phyloP scores from a whole-genome alignment of 2,113 vertebrate genomes.

The Crotophaga sulcirostris region DNA sequence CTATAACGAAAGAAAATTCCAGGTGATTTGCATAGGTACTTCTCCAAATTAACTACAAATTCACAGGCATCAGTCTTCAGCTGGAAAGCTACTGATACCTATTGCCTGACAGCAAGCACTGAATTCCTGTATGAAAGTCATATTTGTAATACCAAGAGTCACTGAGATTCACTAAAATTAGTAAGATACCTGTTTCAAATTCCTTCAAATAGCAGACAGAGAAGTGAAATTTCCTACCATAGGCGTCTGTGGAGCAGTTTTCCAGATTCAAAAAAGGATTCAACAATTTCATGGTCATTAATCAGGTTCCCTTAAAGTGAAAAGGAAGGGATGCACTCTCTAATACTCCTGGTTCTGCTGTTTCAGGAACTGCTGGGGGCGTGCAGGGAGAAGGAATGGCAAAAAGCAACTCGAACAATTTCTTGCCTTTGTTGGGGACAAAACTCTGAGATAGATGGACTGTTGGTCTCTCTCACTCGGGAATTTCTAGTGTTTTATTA shows the following conservation, averaged over 20 bases:
- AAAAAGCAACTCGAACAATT: not conserved
- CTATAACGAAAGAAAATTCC: not conserved
- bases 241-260: not conserved
- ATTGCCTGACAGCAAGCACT: not conserved
- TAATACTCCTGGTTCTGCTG: not conserved
- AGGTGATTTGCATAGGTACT: not conserved
- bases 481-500: not conserved
- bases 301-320: not conserved
- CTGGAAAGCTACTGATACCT: not conserved
- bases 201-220: not conserved
- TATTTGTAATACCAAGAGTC: not conserved
- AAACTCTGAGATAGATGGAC: not conserved
- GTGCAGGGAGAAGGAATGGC: not conserved
- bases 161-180: not conserved
- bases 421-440: not conserved
- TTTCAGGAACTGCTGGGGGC: not conserved
- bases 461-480: not conserved
- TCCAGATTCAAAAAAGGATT: not conserved
- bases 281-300: not conserved
- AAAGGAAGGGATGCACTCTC: not conserved
- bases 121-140: not conserved
- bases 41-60: not conserved
- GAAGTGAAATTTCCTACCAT: not conserved
- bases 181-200: not conserved
- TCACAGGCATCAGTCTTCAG: not conserved